Base-by-base conservation (phyloP, 2,888 invertebrate genomes). In the Lottia scabra region DNA sequence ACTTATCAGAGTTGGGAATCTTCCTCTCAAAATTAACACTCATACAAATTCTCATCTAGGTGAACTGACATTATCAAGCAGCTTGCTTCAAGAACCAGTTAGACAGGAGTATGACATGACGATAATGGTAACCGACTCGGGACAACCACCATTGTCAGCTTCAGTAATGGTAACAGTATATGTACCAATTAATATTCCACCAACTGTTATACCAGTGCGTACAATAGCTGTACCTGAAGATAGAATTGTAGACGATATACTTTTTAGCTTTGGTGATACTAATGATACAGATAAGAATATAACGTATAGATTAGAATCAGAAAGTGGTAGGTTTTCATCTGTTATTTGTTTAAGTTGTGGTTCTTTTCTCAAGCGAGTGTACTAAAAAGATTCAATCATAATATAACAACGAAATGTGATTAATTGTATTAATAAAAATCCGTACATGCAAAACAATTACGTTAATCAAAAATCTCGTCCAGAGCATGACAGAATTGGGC, bases 151-250 rank as follows among this genome's bases (percentile, higher is more conserved):
- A 16, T 48, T 72, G 23, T 63, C 64, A 15, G 56, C 71, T 2
- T 67, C 12, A 13, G 63, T 69, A 27, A 71, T 38, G 0, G 76
- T 72, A 8, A 71, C 48, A n/a, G 67, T 76, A 19, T 44, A 44
- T 45, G 73, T 76, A 16, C 76, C 76, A 30, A 65, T 72, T 23
- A 77, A 77, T 68, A 63, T 64, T 15, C 68, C 69, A 46, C 63
- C 66, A 16, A 64, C 56, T 27, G 44, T 71, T 5, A 56, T 23
- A 13, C 2, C 6, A 56, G 23, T 19, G 8, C 2, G 19, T 23
- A 10, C 10, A 1, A 23, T 56, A 56, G 19, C 23, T 23, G 19
- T 56, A 56, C 12, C 56, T 56, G 56, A 56, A 56, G 23, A 56
- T 23, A 13, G 23, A 13, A 13, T 15, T 10, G 13, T 56, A 12